Evolutionary conservation across 2,113 vertebrate genomes (phyloP), one percentile per base, ranked within the genome.

Genomic region (Epinephelus lanceolatus): DNA sequence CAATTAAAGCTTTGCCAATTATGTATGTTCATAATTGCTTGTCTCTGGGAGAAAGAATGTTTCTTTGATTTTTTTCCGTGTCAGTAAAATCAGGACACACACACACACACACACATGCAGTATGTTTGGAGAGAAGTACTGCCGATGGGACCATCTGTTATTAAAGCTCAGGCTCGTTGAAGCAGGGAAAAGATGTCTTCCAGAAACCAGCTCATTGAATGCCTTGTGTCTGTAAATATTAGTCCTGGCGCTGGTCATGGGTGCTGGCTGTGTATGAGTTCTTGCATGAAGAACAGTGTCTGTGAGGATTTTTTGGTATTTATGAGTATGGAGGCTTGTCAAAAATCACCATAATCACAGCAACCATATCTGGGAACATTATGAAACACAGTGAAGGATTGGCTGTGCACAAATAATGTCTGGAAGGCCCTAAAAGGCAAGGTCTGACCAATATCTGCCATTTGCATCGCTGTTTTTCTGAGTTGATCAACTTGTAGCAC

Each of bases 61-160:
- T 63, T 30, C 45, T 76, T 80, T 72, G 65, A 81, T 79, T 76
- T 78, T 74, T 30, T 69, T 80, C 9, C 0, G 8, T 72, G 87
- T 84, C 87, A 53, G 62, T 84, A 63, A 78, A 83, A 69, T 76
- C 27, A 70, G 63, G 12, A 55, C 52, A 27, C 61, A 55, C 75
- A 21, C 59, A 71, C 56, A n/a, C n/a, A n/a, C n/a, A 69, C 33
- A 59, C 51, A 53, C 67, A 80, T 7, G 55, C 49, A 40, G 12
- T 71, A 76, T 78, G 73, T 81, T 87, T 71, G 12, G 62, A 76
- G 71, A 83, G 77, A 62, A 77, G 55, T 60, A 3, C 62, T 45
- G 66, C 78, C 40, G 81, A 81, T 76, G 78, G 86, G 76, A 90
- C 83, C 89, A 86, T 89, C 81, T 91, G 83, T 86, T 91, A 84